phyloP scores from a whole-genome alignment of 1,140 invertebrate species.

The Neuroterus valhalla region DNA sequence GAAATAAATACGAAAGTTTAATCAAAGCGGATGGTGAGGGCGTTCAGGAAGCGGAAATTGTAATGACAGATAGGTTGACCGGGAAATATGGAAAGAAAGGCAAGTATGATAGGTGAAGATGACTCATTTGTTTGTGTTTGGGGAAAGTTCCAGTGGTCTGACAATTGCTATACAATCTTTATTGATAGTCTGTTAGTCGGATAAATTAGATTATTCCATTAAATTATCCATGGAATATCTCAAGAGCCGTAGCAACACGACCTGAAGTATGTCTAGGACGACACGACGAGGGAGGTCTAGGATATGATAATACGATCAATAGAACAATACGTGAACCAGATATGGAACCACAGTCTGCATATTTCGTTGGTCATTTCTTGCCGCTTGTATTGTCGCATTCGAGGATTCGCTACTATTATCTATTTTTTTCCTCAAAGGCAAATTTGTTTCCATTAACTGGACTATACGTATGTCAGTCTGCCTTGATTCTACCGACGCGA shows the following conservation, averaged over 20 bases:
- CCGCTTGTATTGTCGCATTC: no score
- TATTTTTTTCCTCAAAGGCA: no score
- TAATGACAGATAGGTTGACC: constrained; percentile 44
- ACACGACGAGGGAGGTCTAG: no score
- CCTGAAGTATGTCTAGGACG: not conserved
- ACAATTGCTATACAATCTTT: constrained; percentile 30
- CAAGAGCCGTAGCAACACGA: constrained; percentile 3
- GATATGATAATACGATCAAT: no score
- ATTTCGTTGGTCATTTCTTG: no score
- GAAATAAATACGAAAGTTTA: constrained; percentile 56
- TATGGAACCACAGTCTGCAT: no score
- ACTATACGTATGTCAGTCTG: no score
- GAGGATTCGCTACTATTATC: no score
- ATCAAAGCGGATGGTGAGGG: constrained; percentile 60
- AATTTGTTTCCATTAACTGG: no score
- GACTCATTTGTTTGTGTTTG: constrained; percentile 32
- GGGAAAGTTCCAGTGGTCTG: constrained; percentile 16
- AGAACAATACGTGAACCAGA: no score
- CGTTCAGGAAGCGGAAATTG: constrained; percentile 60
- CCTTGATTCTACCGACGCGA: no score
- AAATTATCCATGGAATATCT: not conserved
- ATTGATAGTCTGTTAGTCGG: constrained; percentile 30
- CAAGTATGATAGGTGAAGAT: constrained; percentile 42
- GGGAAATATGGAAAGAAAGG: constrained; percentile 43
- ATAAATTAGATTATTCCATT: constrained; percentile 30